Conservation (phyloP, 2,888 invertebrate genomes). For the Xylota sylvarum region DNA sequence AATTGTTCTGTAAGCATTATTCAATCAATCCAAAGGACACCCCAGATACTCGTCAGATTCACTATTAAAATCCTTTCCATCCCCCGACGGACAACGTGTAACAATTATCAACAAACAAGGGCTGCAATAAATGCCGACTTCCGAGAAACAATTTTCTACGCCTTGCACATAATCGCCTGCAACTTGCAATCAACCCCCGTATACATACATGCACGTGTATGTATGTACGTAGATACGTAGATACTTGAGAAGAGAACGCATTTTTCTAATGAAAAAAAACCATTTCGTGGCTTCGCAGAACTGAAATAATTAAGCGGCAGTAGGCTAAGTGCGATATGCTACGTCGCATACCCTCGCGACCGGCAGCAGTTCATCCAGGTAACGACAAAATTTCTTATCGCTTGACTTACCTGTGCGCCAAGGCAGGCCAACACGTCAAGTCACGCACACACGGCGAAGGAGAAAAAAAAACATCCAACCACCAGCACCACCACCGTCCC, state of each 20-base stretch:
- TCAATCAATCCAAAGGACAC: slow-evolving; percentile 12
- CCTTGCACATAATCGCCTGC: neutral
- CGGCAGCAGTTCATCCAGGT: slow-evolving; percentile 23
- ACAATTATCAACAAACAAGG: neutral
- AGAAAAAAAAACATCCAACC: slow-evolving; percentile 25
- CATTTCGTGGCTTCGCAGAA: slow-evolving; percentile 27
- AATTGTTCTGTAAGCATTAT: neutral
- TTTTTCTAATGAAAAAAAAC: slow-evolving; percentile 11
- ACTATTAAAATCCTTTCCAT: neutral
- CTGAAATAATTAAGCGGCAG: slow-evolving; percentile 46
- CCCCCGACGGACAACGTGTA: neutral
- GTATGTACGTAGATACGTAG: neutral
- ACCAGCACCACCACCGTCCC: slow-evolving; percentile 10
- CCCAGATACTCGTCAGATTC: neutral
- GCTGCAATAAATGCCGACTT: slow-evolving; percentile 22
- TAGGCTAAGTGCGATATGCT: slow-evolving; percentile 2
- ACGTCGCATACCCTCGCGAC: slow-evolving; percentile 12
- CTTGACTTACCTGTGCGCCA: slow-evolving; percentile 50
- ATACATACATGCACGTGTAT: neutral
- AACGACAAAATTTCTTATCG: slow-evolving; percentile 39
- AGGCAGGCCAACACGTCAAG: slow-evolving; percentile 32
- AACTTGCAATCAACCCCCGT: slow-evolving; percentile 17
- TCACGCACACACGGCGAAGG: slow-evolving; percentile 61
- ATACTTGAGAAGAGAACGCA: neutral
- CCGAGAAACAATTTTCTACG: slow-evolving; percentile 4